A percentile compares a stretch with the other conserved stretches of the same genome.
Conservation (phyloP, 2,797 vertebrate genomes). For the Yasuhikotakia modesta region DNA sequence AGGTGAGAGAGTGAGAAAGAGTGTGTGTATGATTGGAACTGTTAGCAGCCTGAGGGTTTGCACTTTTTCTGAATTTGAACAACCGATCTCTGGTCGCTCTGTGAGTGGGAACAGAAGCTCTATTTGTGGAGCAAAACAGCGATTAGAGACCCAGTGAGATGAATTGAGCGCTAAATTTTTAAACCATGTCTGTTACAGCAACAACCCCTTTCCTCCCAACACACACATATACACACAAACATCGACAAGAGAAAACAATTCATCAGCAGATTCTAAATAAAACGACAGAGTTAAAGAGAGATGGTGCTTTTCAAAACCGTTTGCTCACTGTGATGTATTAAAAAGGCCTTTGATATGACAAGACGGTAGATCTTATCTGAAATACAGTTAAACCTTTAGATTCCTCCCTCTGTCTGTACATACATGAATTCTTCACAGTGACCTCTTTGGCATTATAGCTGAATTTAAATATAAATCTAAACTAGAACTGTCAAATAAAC, state of each 20-base stretch:
- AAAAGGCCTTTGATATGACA: conserved; percentile 39
- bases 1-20: conserved; percentile 35
- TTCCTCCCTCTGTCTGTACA: conserved; percentile 17
- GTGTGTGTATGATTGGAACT: conserved; percentile 35
- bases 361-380: conserved; percentile 35
- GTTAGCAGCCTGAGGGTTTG: conserved; percentile 49
- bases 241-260: conserved; percentile 35
- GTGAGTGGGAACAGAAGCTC: conserved; percentile 47
- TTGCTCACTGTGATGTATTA: conserved; percentile 48
- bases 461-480: background rate
- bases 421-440: conserved; percentile 15
- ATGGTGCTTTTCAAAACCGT: conserved; percentile 25
- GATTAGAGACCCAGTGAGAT: conserved; percentile 46
- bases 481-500: background rate
- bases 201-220: conserved; percentile 25
- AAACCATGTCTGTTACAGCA: conserved; percentile 24
- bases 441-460: background rate
- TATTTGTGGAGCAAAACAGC: conserved; percentile 49
- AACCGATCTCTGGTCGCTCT: conserved; percentile 36
- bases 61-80: conserved; percentile 44
- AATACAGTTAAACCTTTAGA: conserved; percentile 33
- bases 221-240: conserved; percentile 37
- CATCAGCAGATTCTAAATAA: conserved; percentile 45
- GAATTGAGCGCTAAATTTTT: conserved; percentile 33
- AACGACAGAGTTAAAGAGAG: conserved; percentile 25